These are phyloP conservation scores for Altica lythri DNA, from an alignment of 2,888 invertebrate genomes.

Conservation along the genomic window DNA sequence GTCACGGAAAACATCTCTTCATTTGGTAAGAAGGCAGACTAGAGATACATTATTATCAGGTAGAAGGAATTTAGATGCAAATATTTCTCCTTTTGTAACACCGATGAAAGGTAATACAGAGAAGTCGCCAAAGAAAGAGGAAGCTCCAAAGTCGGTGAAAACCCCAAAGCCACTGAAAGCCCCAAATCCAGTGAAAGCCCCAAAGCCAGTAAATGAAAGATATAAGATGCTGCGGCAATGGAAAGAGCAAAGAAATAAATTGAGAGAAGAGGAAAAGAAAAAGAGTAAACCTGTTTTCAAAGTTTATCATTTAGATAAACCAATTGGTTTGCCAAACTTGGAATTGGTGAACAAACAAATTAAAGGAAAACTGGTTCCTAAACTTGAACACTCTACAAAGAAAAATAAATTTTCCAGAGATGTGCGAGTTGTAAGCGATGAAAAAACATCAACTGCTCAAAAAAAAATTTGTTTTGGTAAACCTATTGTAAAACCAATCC, in stretches of 20 bases:
- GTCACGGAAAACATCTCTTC: slow-evolving; percentile 19
- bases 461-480: slow-evolving; percentile 61
- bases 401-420: slow-evolving; percentile 53
- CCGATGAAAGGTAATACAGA: too few relatives aligned
- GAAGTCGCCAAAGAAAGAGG: too few relatives aligned
- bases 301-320: slow-evolving; percentile 41
- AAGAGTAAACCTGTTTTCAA: slow-evolving; percentile 50
- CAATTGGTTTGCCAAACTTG: slow-evolving; percentile 37
- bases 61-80: slow-evolving; percentile 32
- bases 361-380: slow-evolving; percentile 45
- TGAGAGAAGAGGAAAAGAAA: slow-evolving; percentile 38
- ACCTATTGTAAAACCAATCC: slow-evolving; percentile 52
- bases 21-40: slow-evolving; percentile 27
- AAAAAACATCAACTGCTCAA: slow-evolving; percentile 63
- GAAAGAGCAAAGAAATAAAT: slow-evolving; percentile 46
- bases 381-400: slow-evolving; percentile 26
- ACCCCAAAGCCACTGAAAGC: not conserved
- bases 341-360: slow-evolving; percentile 44
- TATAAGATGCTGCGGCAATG: slow-evolving; percentile 46
- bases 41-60: slow-evolving; percentile 31
- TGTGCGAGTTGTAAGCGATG: too few relatives aligned
- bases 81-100: slow-evolving; percentile 33
- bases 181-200: not conserved
- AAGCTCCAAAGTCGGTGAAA: too few relatives aligned
- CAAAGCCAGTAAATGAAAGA: slow-evolving; percentile 29